Base-by-base conservation (phyloP, 2,888 invertebrate species). In the Periphyllus acericola region DNA sequence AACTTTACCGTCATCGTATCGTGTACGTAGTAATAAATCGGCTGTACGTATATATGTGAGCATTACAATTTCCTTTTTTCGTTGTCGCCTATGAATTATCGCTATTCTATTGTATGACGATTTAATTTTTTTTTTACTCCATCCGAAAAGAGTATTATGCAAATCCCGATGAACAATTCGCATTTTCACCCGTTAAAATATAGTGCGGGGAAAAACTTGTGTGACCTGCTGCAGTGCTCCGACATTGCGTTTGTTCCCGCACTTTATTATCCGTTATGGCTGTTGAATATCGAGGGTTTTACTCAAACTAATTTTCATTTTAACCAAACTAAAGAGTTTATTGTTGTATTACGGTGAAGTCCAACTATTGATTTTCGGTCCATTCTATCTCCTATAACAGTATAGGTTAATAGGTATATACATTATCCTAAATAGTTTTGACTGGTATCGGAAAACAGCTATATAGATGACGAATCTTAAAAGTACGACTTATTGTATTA, bases 191-290 rank as follows among this genome's bases (percentile, higher is more conserved):
- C 66, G n/a, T n/a, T 40, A 82, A 32, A 82, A 80, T 32, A 80
- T 25, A 81, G 14, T 46, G 32, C 25, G 81, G 32, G 82, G 32
- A 17, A 71, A 79, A 82, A 82, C 71, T 82, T 82, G 68, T 32
- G 68, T 17, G 32, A 52, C 52, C 25, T 25, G 36, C 6, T 36
- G 46, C 46, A 46, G 71, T 80, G 36, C 81, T 29, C 29, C 14
- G 21, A 25, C 36, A 68, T 68, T 32, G 5, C 17, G 40, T 11
- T 9, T 29, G 11, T 71, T 46, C 14, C 17, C 17, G n/a, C n/a
- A 32, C 71, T 34, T 72, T 52, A 82, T 82, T 40, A 76, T 76
- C n/a, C 76, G 46, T 46, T 71, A 52, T 82, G 21, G 46, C 46
- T 52, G 29, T 46, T 21, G 46, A 71, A 71, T 82, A 21, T 82